phyloP scores from a whole-genome alignment of 2,797 vertebrate genomes.

The Prionace glauca region DNA sequence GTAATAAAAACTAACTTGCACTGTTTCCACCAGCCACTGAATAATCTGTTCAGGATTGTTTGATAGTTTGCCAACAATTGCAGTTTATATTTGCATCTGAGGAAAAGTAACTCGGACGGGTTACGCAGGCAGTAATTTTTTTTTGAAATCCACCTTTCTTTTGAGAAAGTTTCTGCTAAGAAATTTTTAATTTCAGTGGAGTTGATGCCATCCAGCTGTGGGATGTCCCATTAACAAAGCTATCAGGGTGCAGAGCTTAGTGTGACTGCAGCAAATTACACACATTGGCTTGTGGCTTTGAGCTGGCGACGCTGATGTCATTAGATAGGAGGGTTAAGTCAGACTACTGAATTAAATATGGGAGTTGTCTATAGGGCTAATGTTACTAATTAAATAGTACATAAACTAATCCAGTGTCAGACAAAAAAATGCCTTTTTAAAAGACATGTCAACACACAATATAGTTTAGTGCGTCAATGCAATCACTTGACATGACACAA shows the following conservation, averaged over 20 bases:
- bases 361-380: background rate
- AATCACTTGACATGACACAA: background rate
- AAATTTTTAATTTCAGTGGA: background rate
- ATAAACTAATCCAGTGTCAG: background rate
- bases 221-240: background rate
- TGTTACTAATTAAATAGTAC: conserved; percentile 9
- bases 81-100: background rate
- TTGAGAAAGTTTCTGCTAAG: background rate
- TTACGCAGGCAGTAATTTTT: background rate
- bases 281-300: background rate
- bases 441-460: background rate
- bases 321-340: background rate
- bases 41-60: too few relatives aligned
- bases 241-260: background rate
- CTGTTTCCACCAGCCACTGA: too few relatives aligned
- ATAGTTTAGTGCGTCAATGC: background rate
- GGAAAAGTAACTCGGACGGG: background rate
- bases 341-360: background rate
- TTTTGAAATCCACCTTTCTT: background rate
- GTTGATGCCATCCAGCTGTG: background rate
- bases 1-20: too few relatives aligned
- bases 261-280: background rate
- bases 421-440: background rate
- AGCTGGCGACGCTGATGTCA: background rate
- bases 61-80: too few relatives aligned